These are phyloP conservation scores for Sesia apiformis DNA, from an alignment of 2,888 invertebrate genomes.

Conservation along the genomic window DNA sequence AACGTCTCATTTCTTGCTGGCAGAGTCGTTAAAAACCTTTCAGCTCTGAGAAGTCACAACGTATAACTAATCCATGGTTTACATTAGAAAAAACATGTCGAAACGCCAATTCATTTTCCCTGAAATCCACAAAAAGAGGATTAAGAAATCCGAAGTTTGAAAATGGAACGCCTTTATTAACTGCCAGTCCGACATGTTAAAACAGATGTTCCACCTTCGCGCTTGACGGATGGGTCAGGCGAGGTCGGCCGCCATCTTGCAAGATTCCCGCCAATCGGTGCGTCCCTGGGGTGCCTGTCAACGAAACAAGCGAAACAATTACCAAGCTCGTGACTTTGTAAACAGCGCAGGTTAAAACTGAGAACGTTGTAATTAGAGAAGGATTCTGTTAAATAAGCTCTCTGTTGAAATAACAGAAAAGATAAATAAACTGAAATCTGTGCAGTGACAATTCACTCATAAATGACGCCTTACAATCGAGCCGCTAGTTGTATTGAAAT, in stretches of 20 bases:
- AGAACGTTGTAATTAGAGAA: conserved; percentile 42
- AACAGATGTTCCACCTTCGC: conserved; percentile 67
- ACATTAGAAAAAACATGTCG: conserved; percentile 1
- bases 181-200: conserved; percentile 59
- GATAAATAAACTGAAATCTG: conserved; percentile 2
- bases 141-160: conserved; percentile 24
- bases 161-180: conserved; percentile 49
- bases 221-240: conserved; percentile 67
- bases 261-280: conserved; percentile 55
- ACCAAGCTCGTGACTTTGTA: conserved; percentile 49
- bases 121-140: not conserved
- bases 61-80: not conserved
- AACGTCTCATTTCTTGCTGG: conserved; percentile 4
- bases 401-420: conserved; percentile 5
- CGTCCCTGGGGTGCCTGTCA: conserved; percentile 55
- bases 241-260: conserved; percentile 65
- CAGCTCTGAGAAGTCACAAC: not conserved
- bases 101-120: conserved; percentile 6
- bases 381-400: conserved; percentile 22
- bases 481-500: too few species aligned
- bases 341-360: conserved; percentile 34
- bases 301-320: conserved; percentile 56
- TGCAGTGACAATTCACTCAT: not conserved
- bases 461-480: not conserved
- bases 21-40: not conserved